Percentiles rank a stretch among this genome's conserved stretches.
These are phyloP conservation scores for Ooceraea biroi DNA, from an alignment of 1,140 invertebrate genomes.

Conservation along the genomic window DNA sequence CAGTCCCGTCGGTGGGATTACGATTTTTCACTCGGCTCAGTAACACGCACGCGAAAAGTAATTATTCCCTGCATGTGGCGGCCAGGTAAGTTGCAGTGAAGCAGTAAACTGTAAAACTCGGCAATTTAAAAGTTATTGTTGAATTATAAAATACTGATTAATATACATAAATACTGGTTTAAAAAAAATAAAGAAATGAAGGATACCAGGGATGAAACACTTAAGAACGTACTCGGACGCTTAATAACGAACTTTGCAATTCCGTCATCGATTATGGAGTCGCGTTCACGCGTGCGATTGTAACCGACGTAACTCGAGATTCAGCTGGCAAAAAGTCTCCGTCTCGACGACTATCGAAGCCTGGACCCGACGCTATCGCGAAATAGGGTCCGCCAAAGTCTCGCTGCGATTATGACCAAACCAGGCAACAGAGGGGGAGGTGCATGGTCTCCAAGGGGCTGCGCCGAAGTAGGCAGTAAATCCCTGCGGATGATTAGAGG, in stretches of 20 bases:
- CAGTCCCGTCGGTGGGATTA: background rate
- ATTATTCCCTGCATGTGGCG: too few relatives aligned
- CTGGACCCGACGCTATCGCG: constrained; percentile 23
- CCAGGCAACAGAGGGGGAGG: background rate
- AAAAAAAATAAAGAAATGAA: too few relatives aligned
- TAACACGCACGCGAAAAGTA: too few relatives aligned
- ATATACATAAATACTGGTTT: too few relatives aligned
- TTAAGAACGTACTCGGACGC: too few relatives aligned
- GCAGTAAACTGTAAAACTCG: too few relatives aligned
- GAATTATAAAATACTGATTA: too few relatives aligned
- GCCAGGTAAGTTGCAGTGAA: too few relatives aligned
- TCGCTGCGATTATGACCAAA: constrained; percentile 51
- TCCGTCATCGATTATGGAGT: background rate
- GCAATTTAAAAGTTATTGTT: too few relatives aligned
- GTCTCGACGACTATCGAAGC: background rate
- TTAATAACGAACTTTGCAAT: too few relatives aligned
- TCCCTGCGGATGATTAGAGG: constrained; percentile 71
- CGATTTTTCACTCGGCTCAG: too few relatives aligned
- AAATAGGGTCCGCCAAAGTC: constrained; percentile 50
- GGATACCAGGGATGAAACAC: too few relatives aligned
- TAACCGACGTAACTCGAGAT: background rate
- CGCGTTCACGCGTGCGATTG: background rate
- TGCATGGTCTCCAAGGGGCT: constrained; percentile 33
- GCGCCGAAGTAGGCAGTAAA: constrained; percentile 65
- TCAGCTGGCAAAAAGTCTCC: background rate